Percentiles rank a stretch among this genome's conserved stretches.
Conservation (phyloP, 2,888 invertebrate genomes). For the Branchellion lobata region DNA sequence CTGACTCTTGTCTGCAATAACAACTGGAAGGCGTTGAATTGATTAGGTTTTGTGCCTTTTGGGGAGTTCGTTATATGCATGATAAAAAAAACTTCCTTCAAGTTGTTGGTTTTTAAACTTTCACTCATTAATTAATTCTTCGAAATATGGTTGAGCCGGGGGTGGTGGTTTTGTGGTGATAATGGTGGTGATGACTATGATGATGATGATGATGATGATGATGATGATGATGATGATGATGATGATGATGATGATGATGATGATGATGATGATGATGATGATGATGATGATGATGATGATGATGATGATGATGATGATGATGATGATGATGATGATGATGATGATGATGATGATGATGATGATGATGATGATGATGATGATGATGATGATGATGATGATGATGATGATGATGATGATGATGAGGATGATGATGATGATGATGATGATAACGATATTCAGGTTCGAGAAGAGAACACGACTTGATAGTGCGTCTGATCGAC, state of each 20-base stretch:
- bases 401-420: conserved; percentile 33
- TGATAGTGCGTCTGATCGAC: conserved; percentile 21
- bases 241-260: neutral
- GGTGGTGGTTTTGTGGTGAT: neutral
- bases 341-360: neutral
- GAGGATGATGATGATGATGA: conserved; percentile 19
- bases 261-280: neutral
- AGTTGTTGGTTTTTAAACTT: neutral
- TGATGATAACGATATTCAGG: conserved; percentile 26
- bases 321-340: neutral
- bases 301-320: neutral
- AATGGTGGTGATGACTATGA: no score
- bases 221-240: conserved; percentile 18
- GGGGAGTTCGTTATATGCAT: neutral
- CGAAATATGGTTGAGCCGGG: neutral
- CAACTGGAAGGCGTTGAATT: no score
- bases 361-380: conserved; percentile 15
- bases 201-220: conserved; percentile 16
- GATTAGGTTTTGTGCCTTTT: no score
- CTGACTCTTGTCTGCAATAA: neutral
- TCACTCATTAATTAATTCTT: neutral
- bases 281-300: conserved; percentile 26
- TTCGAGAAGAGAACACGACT: conserved; percentile 3
- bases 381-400: neutral
- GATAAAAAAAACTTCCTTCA: neutral